These are phyloP conservation scores for Martes martes DNA, from an alignment of 2,113 vertebrate genomes.

Conservation along the genomic window DNA sequence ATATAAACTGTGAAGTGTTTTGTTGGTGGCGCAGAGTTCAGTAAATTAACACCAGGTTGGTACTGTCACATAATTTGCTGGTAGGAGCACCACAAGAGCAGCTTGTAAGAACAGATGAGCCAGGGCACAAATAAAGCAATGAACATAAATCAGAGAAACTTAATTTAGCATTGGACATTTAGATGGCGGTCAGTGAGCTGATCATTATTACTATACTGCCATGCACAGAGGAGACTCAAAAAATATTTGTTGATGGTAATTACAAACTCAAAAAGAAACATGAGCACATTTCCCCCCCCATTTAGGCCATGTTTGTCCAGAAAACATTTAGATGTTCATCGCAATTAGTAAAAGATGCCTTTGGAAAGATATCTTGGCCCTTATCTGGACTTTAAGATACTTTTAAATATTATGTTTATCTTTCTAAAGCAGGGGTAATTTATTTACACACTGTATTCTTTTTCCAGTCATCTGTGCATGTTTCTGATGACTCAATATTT, in stretches of 20 bases:
- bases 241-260: slow-evolving; percentile 62
- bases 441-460: neutral
- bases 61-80: slow-evolving; percentile 67
- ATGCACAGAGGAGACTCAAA: slow-evolving; percentile 30
- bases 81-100: slow-evolving; percentile 61
- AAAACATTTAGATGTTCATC: neutral
- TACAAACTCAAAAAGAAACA: slow-evolving; percentile 42
- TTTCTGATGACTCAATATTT: slow-evolving; percentile 29
- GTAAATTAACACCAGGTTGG: slow-evolving; percentile 68
- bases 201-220: slow-evolving; percentile 40
- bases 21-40: slow-evolving; percentile 45
- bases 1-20: slow-evolving; percentile 1
- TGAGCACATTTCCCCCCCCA: neutral
- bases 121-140: slow-evolving; percentile 54
- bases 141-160: slow-evolving; percentile 74
- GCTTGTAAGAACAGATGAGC: slow-evolving; percentile 71
- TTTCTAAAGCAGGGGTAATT: slow-evolving; percentile 9
- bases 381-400: neutral
- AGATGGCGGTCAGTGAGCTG: slow-evolving; percentile 46
- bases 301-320: neutral
- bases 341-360: neutral
- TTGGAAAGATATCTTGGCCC: neutral
- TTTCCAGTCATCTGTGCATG: neutral
- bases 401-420: slow-evolving; percentile 1
- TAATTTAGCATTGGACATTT: slow-evolving; percentile 70